Percentiles rank a stretch among this genome's conserved stretches.
Evolutionary conservation across 2,888 invertebrate species (phyloP).

Genomic region (Trachelus troglodyta): DNA sequence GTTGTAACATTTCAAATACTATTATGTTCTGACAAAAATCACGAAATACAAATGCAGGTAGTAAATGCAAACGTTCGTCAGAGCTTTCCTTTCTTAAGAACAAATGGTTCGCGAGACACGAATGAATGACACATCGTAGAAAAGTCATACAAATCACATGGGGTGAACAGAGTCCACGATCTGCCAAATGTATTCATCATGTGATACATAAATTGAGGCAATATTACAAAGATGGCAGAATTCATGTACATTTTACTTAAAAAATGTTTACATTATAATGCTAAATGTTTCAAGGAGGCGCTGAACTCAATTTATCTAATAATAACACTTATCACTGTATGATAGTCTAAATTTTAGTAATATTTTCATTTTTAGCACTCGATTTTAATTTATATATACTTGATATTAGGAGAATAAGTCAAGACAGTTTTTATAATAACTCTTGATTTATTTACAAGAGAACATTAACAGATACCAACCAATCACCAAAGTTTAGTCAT

Average conservation of each 20-base stretch:
- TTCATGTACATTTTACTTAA: not conserved
- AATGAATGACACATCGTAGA: not conserved
- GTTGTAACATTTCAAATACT: not conserved
- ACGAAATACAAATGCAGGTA: not conserved
- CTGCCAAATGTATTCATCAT: not conserved
- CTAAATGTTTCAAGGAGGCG: not conserved
- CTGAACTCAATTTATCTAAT: not conserved
- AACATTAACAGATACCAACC: conserved; percentile 14
- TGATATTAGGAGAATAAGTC: no score
- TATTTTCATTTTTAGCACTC: not conserved
- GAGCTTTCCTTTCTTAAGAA: not conserved
- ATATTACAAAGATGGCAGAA: not conserved
- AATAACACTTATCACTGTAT: not conserved
- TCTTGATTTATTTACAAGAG: conserved; percentile 22
- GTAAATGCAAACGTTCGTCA: not conserved
- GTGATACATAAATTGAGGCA: not conserved
- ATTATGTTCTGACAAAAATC: not conserved
- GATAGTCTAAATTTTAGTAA: not conserved
- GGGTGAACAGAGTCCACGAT: not conserved
- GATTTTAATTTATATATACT: no score
- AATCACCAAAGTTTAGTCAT: conserved; percentile 11
- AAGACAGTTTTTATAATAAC: not conserved
- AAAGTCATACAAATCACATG: not conserved
- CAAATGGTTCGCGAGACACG: not conserved
- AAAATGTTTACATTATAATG: not conserved